phyloP scores from a whole-genome alignment of 2,797 vertebrate species.

The Semotilus atromaculatus region DNA sequence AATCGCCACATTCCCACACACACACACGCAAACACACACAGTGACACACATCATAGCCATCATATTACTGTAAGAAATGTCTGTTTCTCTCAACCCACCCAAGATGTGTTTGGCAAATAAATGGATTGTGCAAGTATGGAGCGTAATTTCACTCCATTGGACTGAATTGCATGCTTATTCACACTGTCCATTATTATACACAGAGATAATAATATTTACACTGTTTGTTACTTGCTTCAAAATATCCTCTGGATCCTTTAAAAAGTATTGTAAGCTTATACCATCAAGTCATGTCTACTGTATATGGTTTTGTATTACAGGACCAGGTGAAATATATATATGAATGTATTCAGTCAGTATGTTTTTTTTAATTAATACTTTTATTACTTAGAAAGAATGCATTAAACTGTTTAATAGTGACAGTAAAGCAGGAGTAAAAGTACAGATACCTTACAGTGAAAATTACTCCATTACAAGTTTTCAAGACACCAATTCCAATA shows the following conservation, averaged over 20 bases:
- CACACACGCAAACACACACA: slow-evolving; percentile 21
- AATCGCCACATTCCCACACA: slow-evolving; percentile 33
- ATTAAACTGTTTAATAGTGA: background rate
- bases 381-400: background rate
- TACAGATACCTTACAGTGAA: no score
- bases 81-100: slow-evolving; percentile 46
- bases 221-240: background rate
- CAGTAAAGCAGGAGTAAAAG: no score
- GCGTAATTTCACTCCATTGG: slow-evolving; percentile 57
- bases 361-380: background rate
- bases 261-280: background rate
- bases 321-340: no score
- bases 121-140: slow-evolving; percentile 64
- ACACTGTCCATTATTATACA: slow-evolving; percentile 26
- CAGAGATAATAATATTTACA: background rate
- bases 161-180: slow-evolving; percentile 59
- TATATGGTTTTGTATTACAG: background rate
- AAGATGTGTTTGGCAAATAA: slow-evolving; percentile 33
- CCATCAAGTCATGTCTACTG: background rate
- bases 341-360: no score
- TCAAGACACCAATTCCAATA: no score
- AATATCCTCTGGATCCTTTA: background rate
- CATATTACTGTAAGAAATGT: slow-evolving; percentile 47
- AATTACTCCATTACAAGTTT: no score
- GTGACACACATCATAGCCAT: slow-evolving; percentile 46